Conservation (phyloP, 1,140 invertebrate genomes). For the Mylabris phalerata region DNA sequence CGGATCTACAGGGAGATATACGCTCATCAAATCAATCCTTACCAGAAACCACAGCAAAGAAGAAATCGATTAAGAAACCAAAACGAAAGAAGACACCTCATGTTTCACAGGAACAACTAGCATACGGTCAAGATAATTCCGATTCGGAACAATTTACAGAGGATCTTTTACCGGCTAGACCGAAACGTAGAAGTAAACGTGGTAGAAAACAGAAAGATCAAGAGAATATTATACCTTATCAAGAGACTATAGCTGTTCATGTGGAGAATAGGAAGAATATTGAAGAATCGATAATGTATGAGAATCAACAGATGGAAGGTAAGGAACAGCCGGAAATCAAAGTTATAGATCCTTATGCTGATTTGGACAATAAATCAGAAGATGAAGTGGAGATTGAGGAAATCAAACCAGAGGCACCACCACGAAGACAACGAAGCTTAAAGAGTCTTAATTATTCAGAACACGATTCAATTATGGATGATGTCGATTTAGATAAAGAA, state of each 20-base stretch:
- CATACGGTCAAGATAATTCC: slow-evolving; percentile 22
- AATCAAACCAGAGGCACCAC: slow-evolving; percentile 13
- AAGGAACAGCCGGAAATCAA: slow-evolving; percentile 45
- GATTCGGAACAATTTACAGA: slow-evolving; percentile 33
- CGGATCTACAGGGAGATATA: slow-evolving; percentile 44
- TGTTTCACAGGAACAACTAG: slow-evolving; percentile 35
- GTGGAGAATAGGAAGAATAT: slow-evolving; percentile 5
- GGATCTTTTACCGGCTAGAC: slow-evolving; percentile 38
- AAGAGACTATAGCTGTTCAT: slow-evolving; percentile 33
- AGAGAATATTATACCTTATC: slow-evolving; percentile 30
- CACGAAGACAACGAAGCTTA: slow-evolving; percentile 27
- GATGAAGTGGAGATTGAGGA: slow-evolving; percentile 2
- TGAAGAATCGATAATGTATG: slow-evolving; percentile 28
- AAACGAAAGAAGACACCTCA: slow-evolving; percentile 41
- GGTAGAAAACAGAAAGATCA: slow-evolving; percentile 25
- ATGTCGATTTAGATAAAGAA: slow-evolving; percentile 39
- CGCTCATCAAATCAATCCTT: slow-evolving; percentile 31
- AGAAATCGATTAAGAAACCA: slow-evolving; percentile 39
- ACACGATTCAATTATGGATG: slow-evolving; percentile 44
- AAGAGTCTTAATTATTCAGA: slow-evolving; percentile 41
- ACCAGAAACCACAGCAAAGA: slow-evolving; percentile 26
- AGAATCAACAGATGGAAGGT: slow-evolving; percentile 44
- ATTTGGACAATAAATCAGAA: slow-evolving; percentile 10
- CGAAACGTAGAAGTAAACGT: slow-evolving; percentile 37
- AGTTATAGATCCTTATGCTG: slow-evolving; percentile 31